These are phyloP conservation scores for Taxidea taxus DNA, from an alignment of 2,113 vertebrate species.

Conservation along the genomic window DNA sequence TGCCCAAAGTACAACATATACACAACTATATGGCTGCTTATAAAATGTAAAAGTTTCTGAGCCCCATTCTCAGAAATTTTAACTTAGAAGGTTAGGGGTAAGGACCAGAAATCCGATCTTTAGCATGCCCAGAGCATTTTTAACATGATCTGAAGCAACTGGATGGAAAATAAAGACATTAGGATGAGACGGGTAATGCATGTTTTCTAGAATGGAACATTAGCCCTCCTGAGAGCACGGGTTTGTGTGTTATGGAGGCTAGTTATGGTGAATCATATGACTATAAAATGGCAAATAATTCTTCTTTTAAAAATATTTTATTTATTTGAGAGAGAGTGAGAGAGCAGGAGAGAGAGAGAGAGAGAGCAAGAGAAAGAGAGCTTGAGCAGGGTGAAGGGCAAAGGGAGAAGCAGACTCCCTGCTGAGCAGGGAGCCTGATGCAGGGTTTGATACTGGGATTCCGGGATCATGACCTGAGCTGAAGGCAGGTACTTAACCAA, in stretches of 20 bases:
- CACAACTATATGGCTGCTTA: background rate
- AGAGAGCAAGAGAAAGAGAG: background rate
- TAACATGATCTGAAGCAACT: background rate
- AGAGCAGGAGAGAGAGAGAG: no score
- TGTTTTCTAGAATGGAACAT: background rate
- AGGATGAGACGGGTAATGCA: background rate
- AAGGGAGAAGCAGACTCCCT: background rate
- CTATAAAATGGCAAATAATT: background rate
- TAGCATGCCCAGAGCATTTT: background rate
- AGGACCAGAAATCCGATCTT: background rate
- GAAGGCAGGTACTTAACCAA: background rate
- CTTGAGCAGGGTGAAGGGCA: no score
- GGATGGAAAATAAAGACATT: background rate
- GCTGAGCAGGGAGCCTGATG: background rate
- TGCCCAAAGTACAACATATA: background rate
- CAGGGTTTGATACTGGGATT: background rate
- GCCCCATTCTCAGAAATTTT: background rate
- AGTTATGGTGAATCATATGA: background rate
- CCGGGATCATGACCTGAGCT: background rate
- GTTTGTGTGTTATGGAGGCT: background rate
- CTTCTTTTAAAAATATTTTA: background rate
- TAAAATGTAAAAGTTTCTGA: background rate
- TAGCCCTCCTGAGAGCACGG: background rate
- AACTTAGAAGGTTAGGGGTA: background rate
- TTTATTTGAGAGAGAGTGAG: background rate